Base-by-base conservation (phyloP, 1,140 invertebrate genomes). In the Phymorhynchus buccinoides region DNA sequence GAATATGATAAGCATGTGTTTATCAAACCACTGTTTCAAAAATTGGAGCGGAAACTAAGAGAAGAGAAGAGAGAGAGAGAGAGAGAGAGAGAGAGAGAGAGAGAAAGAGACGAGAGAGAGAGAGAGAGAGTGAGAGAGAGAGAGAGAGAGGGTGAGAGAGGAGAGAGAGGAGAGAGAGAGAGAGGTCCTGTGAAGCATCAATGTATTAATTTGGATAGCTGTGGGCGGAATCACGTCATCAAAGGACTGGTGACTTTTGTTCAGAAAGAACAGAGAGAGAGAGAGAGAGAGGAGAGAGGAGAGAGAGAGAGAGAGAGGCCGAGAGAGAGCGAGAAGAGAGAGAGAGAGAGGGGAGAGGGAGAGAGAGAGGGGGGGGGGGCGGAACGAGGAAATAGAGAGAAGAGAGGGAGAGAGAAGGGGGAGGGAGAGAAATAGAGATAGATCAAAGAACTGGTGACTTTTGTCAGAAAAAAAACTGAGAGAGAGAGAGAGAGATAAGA, bases 231-330 rank as follows among this genome's bases (percentile, higher is more conserved):
- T n/a, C n/a, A n/a, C n/a, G n/a, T n/a, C n/a, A n/a, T n/a, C n/a
- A n/a, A n/a, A n/a, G n/a, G n/a, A n/a, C n/a, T n/a, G n/a, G n/a
- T n/a, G n/a, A n/a, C n/a, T n/a, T n/a, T n/a, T n/a, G n/a, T n/a
- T n/a, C 80, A 30, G 9, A 22, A 52, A 52, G 22, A 52, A 52
- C 48, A 12, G 9, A 52, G 48, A 52, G 48, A 52, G 48, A 82
- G 12, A 62, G 80, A 62, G 4, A 82, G 80, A 82, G 22, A 82
- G 80, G 35, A n/a, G n/a, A n/a, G n/a, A n/a, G n/a, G n/a, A n/a
- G n/a, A n/a, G n/a, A n/a, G n/a, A n/a, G n/a, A n/a, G n/a, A 62
- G 3, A 62, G 56, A 62, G 6, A 62, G 18, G 18, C 16, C 22
- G 56, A 62, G 0, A 27, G 56, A 22, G 56, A 62, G 56, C 4